Evolutionary conservation across 2,888 invertebrate genomes (phyloP), one percentile per base, ranked within the genome.

Genomic region (Heliconius hortense): DNA sequence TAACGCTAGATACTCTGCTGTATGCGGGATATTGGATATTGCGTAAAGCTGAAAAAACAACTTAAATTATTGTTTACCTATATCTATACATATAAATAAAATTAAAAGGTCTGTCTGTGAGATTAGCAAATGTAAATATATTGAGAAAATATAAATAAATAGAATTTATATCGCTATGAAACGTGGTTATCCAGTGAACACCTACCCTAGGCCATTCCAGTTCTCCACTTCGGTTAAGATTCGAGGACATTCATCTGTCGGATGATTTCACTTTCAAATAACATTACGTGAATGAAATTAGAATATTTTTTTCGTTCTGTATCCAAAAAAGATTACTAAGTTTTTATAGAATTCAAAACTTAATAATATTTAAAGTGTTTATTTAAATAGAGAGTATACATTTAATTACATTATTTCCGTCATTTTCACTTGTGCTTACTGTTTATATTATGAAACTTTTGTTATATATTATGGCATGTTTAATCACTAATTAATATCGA

Each of bases 231-330:
- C 71, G 71, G 60, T 71, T 71, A 59, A 43, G 60, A 60, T 71
- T 71, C 71, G 60, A 71, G 71, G 39, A 35, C 56, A 71, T 60
- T 71, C 71, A 60, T 71, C 60, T 71, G 24, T 71, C n/a, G 39
- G 60, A 35, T 26, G 60, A 71, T 71, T 71, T 71, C 71, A 71
- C 60, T 71, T 71, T 71, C 71, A 71, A 71, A 71, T 71, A 60
- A 60, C 60, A 71, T 71, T 71, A 60, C 59, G 26, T 35, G 60
- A 60, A 39, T 53, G n/a, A 69, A 53, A 31, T 69, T n/a, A 53
- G 13, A 68, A 68, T 43, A 24, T n/a, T 21, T 53, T 43, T 53
- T 21, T 53, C 28, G 26, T 48, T 68, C 26, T 28, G 18, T 10
- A 53, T 53, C 21, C 28, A 39, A 39, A 68, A 2, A 18, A 53